Percentiles rank a stretch among this genome's conserved stretches.
Evolutionary conservation across 1,140 invertebrate genomes (phyloP).

Genomic region (Pachypsylla venusta): DNA sequence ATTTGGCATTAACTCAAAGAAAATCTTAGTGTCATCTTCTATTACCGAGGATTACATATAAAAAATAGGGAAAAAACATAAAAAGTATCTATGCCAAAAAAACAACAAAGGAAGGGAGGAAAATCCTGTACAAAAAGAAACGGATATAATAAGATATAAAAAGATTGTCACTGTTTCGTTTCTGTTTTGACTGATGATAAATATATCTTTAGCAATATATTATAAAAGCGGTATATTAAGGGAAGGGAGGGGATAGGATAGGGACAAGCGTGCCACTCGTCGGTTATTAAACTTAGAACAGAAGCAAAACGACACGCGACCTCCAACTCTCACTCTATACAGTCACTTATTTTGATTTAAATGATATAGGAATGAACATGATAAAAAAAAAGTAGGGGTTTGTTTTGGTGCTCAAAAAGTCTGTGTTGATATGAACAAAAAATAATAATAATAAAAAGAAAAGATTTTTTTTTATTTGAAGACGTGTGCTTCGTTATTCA

Average conservation of each 20-base stretch:
- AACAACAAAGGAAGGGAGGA: background rate
- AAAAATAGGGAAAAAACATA: conserved; percentile 7
- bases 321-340: background rate
- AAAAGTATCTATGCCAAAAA: conserved; percentile 8
- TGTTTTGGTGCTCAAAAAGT: conserved; percentile 2
- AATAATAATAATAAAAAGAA: conserved; percentile 1
- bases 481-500: conserved; percentile 1
- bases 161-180: conserved; percentile 5
- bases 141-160: conserved; percentile 7
- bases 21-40: conserved; percentile 5
- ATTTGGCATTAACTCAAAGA: conserved; percentile 9
- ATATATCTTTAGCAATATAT: conserved; percentile 6
- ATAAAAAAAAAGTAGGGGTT: background rate
- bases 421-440: background rate
- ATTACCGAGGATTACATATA: conserved; percentile 5
- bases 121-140: background rate
- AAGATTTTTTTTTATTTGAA: background rate
- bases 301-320: background rate
- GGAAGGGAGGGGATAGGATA: too few relatives aligned
- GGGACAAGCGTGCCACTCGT: background rate
- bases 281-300: conserved; percentile 1
- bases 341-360: conserved; percentile 7
- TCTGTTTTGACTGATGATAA: conserved; percentile 9
- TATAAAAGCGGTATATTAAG: background rate
- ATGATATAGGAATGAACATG: conserved; percentile 4